These are phyloP conservation scores for Manis crassicaudata DNA, from an alignment of 2,797 vertebrate species.

Conservation along the genomic window DNA sequence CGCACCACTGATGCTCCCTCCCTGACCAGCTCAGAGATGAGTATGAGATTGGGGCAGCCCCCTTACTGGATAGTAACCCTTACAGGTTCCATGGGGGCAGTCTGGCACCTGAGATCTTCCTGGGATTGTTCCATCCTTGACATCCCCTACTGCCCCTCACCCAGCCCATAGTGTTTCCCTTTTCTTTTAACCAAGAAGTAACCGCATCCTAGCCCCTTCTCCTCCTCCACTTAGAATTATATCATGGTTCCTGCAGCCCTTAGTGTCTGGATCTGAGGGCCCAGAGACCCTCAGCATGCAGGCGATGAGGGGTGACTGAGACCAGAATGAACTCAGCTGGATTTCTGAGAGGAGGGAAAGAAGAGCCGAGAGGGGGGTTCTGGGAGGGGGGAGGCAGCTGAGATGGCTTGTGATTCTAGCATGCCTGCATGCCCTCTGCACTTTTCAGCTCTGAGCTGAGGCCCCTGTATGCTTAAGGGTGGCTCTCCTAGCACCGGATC, in stretches of 20 bases:
- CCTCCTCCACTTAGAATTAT: not conserved
- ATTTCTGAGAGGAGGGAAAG: not conserved
- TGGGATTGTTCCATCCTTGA: slow-evolving; percentile 39
- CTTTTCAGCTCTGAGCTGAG: not conserved
- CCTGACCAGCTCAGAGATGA: not conserved
- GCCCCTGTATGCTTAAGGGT: fast-evolving
- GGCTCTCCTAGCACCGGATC: not conserved
- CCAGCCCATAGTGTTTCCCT: not conserved
- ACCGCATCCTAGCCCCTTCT: not conserved
- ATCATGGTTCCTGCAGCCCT: not conserved
- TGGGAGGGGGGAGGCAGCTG: slow-evolving; percentile 36
- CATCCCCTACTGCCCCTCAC: not conserved
- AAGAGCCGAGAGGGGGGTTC: not conserved
- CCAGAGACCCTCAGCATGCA: not conserved
- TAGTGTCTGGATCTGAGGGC: not conserved
- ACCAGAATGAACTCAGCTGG: not conserved
- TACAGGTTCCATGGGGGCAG: not conserved
- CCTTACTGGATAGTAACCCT: not conserved
- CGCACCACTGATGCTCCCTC: not conserved
- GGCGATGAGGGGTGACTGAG: not conserved
- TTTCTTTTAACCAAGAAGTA: slow-evolving; percentile 65
- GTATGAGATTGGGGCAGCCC: not conserved
- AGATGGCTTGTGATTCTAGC: not conserved
- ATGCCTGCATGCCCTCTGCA: slow-evolving; percentile 30
- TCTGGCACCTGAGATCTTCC: not conserved